Base-by-base conservation (phyloP, 1,140 invertebrate species). In the Homarus americanus region DNA sequence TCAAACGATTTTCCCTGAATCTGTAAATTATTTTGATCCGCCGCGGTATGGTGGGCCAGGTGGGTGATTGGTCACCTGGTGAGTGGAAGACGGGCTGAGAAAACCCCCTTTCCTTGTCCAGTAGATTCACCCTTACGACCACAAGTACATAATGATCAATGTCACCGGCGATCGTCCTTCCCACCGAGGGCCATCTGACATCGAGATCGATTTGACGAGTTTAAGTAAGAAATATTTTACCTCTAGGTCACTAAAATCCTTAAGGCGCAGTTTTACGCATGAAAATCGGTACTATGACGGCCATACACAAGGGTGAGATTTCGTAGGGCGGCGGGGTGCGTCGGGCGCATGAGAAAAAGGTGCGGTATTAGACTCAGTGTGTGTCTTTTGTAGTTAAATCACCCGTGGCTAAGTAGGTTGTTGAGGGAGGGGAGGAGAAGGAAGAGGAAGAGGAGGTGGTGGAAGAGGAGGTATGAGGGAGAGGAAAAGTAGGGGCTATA, bases 371-470 rank as follows among this genome's bases (percentile, higher is more conserved):
- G 58, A 83, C 58, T 83, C 44, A 80, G n/a, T 53, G 78, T n/a
- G n/a, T 53, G 41, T 53, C 44, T 53, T 63, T 80, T 80, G 78
- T 80, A 53, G 78, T 80, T 80, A 53, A 80, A 80, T 80, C 78
- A 80, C n/a, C 41, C 78, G n/a, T 85, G 66, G 82, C 40, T 49
- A 85, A 66, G 82, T 85, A 69, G 82, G 38, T 28, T 66, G 82
- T 66, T 63, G 41, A 38, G 36, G 58, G 38, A 69, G 32, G 58
- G 53, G 49, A 83, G 58, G 36, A 24, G 82, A 28, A 20, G n/a
- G 24, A 40, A 3, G 32, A 4, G 49, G 32, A 28, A 36, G 34
- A 38, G 73, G n/a, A n/a, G n/a, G n/a, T n/a, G n/a, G 40, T 38
- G 38, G 84, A 53, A 17, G n/a, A 24, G 28, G 20, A 28, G 41